Evolutionary conservation across 1,140 invertebrate species (phyloP).

Genomic region (Campodea augens): DNA sequence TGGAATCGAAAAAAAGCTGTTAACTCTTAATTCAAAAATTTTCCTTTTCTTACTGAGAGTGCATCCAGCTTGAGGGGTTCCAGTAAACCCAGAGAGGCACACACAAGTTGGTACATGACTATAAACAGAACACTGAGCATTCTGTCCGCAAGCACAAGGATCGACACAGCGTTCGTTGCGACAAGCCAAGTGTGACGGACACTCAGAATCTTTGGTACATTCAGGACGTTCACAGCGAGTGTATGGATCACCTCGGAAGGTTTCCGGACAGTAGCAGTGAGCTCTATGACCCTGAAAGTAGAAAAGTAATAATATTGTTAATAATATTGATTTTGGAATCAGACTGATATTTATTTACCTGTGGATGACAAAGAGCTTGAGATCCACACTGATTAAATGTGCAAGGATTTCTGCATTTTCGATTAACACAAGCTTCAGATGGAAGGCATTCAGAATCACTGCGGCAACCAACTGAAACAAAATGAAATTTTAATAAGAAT

Average conservation of each 20-base stretch:
- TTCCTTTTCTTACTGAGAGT: conserved; percentile 34
- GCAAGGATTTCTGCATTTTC: conserved; percentile 64
- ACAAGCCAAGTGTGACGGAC: conserved; percentile 51
- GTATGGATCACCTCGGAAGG: conserved; percentile 52
- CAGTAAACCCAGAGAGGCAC: conserved; percentile 60
- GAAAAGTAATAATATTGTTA: too few relatives aligned
- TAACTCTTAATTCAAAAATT: too few relatives aligned
- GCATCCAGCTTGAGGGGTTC: conserved; percentile 51
- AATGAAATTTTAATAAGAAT: conserved; percentile 12
- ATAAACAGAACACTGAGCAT: conserved; percentile 52
- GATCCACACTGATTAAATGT: conserved; percentile 56
- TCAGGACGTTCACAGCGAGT: conserved; percentile 54
- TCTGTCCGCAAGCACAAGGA: conserved; percentile 51
- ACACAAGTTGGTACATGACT: conserved; percentile 56
- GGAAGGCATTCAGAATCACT: conserved; percentile 64
- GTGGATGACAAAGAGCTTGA: conserved; percentile 53
- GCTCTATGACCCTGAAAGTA: conserved; percentile 39
- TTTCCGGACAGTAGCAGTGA: conserved; percentile 55
- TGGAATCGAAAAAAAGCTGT: too few relatives aligned
- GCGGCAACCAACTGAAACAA: conserved; percentile 53
- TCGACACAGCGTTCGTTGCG: conserved; percentile 49
- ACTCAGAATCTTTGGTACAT: conserved; percentile 50
- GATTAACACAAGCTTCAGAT: conserved; percentile 62
- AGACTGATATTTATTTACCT: too few relatives aligned
- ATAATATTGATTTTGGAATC: too few relatives aligned